Base-by-base conservation (phyloP, 2,888 invertebrate species). In the Polydrusus tereticollis region DNA sequence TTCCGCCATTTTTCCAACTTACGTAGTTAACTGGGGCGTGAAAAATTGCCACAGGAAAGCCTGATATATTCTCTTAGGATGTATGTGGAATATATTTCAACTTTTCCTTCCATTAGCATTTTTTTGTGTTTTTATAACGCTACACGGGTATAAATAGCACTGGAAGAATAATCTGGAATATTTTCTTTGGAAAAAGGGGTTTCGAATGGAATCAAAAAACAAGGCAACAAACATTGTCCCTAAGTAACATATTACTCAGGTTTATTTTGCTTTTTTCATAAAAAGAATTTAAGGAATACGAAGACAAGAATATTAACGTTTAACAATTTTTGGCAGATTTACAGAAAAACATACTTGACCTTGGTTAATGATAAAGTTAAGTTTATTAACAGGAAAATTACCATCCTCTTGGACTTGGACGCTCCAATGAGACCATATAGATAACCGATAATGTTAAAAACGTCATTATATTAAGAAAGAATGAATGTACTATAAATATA, bases 41-140 rank as follows among this genome's bases (percentile, higher is more conserved):
- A 64, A 55, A 55, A 64, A 55, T 64, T 47, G 41, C 33, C 55
- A 14, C 41, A 38, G 64, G 26, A 64, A 64, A 64, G 38, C 52
- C 38, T 38, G 36, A 64, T 64, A 64, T 52, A 64, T 64, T 63
- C 47, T 55, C 23, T 21, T 21, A 14, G 55, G 20, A 12, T 64
- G 52, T 55, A 64, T 33, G 55, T 26, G 14, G 55, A 52, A 64
- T 64, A 66, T 16, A 36, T 58, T 47, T 58, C 18, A 58, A 26
- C 71, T 74, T 50, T 58, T 65, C 69, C 64, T 75, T 62, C 47
- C 64, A 69, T 57, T 57, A 69, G 33, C 52, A 47, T 52, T 64
- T 36, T 52, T 52, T 64, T 38, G 23, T 41, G 12, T 64, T 52
- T 38, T 50, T 50, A 29, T 29, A 16, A 14, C 14, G 18, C 26